phyloP scores from a whole-genome alignment of 2,113 vertebrate genomes.

The Hyperoodon ampullatus region DNA sequence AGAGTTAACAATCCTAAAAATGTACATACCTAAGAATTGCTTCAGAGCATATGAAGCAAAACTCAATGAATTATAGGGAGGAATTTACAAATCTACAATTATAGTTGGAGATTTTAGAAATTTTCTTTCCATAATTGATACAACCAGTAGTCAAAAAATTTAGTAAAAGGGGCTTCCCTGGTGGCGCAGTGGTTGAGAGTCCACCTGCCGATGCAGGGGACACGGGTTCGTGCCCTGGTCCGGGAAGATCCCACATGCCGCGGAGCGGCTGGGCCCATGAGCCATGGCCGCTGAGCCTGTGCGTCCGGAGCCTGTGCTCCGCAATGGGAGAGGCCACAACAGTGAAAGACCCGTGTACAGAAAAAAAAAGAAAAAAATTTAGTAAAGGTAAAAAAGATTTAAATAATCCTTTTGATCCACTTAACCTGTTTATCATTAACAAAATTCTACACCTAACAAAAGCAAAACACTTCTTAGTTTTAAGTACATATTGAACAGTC shows the following conservation, averaged over 20 bases:
- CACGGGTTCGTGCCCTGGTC: too few species aligned
- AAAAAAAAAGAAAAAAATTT: background rate
- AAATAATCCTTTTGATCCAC: background rate
- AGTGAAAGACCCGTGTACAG: too few species aligned
- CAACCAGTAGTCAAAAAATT: background rate
- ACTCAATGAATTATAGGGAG: background rate
- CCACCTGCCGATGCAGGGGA: too few species aligned
- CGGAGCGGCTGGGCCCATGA: too few species aligned
- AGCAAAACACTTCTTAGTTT: background rate
- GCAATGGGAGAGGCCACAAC: too few species aligned
- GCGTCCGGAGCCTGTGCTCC: too few species aligned
- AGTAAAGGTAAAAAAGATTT: background rate
- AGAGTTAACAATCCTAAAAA: background rate
- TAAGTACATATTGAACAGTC: background rate
- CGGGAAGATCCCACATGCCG: too few species aligned
- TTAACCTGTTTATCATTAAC: background rate
- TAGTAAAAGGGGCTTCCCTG: too few species aligned
- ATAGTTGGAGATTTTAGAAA: background rate
- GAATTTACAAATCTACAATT: background rate
- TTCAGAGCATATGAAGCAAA: background rate
- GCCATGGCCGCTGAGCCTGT: too few species aligned
- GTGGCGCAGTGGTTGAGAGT: too few species aligned
- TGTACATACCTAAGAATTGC: background rate
- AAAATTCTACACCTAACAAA: background rate
- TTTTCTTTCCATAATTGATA: background rate